Evolutionary conservation across 2,113 vertebrate species (phyloP).

Genomic region (Entelurus aequoreus): DNA sequence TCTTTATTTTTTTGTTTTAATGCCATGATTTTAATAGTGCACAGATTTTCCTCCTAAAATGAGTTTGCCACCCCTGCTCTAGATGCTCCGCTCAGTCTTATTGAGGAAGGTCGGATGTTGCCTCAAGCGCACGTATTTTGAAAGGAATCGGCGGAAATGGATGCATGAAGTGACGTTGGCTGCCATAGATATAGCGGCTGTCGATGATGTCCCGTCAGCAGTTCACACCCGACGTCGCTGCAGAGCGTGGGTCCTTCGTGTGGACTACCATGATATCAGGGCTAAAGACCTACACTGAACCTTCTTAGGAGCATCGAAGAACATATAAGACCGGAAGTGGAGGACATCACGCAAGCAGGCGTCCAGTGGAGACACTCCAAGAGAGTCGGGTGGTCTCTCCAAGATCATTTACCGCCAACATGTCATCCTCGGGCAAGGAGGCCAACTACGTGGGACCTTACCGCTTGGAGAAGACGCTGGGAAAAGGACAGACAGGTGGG

Average conservation of each 20-base stretch:
- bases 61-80: neutral
- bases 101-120: neutral
- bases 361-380: conserved; percentile 22
- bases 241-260: conserved; percentile 35
- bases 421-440: conserved; percentile 88
- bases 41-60: no score
- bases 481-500: conserved; percentile 99
- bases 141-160: conserved; percentile 29
- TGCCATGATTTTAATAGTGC: no score
- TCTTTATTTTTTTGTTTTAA: no score
- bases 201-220: conserved; percentile 54
- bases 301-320: conserved; percentile 10
- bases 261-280: conserved; percentile 9
- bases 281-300: conserved; percentile 38
- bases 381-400: conserved; percentile 31
- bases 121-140: conserved; percentile 19
- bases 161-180: conserved; percentile 4
- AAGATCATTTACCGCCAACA: conserved; percentile 16
- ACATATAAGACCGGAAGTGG: conserved; percentile 7
- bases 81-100: neutral
- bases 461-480: conserved; percentile 97
- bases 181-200: conserved; percentile 40
- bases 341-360: neutral
- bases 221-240: conserved; percentile 56
- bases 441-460: conserved; percentile 97